Base-by-base conservation (phyloP, 2,888 invertebrate genomes). In the Drosophila demipolita region DNA sequence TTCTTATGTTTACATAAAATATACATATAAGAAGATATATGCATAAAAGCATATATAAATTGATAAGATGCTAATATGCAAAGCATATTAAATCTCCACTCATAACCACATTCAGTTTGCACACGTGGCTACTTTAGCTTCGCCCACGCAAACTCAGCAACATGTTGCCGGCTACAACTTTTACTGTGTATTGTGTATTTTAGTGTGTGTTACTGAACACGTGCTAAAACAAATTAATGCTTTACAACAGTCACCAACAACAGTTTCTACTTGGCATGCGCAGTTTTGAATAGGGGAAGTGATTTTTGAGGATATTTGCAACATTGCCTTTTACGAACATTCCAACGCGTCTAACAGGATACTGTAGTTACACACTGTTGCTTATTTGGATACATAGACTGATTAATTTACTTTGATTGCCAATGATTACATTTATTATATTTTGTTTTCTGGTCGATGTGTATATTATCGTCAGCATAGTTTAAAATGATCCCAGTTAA, bases 231-330 rank as follows among this genome's bases (percentile, higher is more conserved):
- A 80, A 80, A 66, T 65, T 33, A 52, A 55, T 54, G 48, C 36
- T 54, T 63, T 73, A 79, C 89, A 79, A 88, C 88, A 84, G 88
- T 83, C 80, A 75, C 71, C 88, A 82, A 80, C 61, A 74, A 69
- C 29, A 29, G 15, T 26, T 49, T 15, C 45, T 38, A 55, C 32
- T 38, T 59, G 64, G 9, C 76, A 75, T 80, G 78, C 78, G 77
- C 77, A 69, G 66, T 48, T 40, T 50, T 48, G 1, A 50, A 45
- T 1, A 63, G 66, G 76, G 80, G 72, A 76, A 79, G 20, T 38
- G 20, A 15, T 45, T 45, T 35, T 40, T 17, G 11, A 20, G 40
- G 11, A 45, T 52, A 38, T 55, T 17, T 36, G 55, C 63, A 71
- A 64, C 72, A 70, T 68, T 45, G 26, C 35, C 48, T 15, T 35